Percentiles rank a stretch among this genome's conserved stretches.
Conservation (phyloP, 2,888 invertebrate genomes). For the Chelonus formosanus region DNA sequence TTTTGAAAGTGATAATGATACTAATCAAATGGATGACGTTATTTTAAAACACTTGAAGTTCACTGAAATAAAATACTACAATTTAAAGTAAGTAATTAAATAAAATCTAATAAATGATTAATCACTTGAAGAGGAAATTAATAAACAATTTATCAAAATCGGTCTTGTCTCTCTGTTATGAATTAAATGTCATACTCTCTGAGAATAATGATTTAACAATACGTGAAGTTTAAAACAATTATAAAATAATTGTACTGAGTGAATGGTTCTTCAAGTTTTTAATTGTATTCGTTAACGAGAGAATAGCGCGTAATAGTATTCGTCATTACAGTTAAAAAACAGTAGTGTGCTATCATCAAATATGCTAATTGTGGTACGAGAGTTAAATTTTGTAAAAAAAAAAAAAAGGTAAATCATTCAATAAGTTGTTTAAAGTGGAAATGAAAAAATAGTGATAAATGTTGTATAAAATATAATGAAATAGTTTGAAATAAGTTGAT, state of each 20-base stretch:
- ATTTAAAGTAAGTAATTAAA: too few relatives aligned
- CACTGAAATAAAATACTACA: too few relatives aligned
- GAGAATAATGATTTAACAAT: too few relatives aligned
- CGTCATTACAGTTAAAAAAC: conserved; percentile 41
- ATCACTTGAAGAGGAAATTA: not conserved
- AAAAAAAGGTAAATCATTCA: too few relatives aligned
- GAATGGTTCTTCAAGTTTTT: conserved; percentile 45
- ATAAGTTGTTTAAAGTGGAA: not conserved
- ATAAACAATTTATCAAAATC: not conserved
- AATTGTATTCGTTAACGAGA: conserved; percentile 48
- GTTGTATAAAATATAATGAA: not conserved
- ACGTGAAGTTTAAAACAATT: conserved; percentile 28
- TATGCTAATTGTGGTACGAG: conserved; percentile 3
- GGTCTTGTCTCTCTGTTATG: too few relatives aligned
- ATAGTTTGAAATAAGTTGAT: too few relatives aligned
- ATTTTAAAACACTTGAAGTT: too few relatives aligned
- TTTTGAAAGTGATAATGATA: too few relatives aligned
- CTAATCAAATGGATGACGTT: too few relatives aligned
- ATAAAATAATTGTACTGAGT: conserved; percentile 44
- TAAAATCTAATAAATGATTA: too few relatives aligned
- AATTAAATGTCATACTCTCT: too few relatives aligned
- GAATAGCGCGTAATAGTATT: conserved; percentile 43
- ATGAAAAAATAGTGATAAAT: conserved; percentile 8
- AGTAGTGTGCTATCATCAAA: conserved; percentile 30
- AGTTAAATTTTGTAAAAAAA: conserved; percentile 9